phyloP scores from a whole-genome alignment of 2,888 invertebrate species.

The Rhimphoctona megacephalus region DNA sequence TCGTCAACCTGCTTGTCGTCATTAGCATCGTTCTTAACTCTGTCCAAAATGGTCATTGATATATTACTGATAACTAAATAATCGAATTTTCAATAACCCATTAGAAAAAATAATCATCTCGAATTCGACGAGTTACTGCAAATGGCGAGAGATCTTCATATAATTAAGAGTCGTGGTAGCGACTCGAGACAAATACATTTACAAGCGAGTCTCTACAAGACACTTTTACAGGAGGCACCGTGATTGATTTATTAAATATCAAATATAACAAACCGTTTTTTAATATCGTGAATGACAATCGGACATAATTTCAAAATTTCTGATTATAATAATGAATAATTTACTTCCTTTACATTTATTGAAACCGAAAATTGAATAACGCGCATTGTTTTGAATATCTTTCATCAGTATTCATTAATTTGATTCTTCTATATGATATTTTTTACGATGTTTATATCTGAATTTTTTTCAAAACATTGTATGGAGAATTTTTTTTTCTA shows the following conservation, averaged over 20 bases:
- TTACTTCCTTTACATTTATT: no score
- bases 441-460: not conserved
- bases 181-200: no score
- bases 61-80: not conserved
- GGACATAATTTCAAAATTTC: no score
- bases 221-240: no score
- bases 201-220: no score
- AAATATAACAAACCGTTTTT: not conserved
- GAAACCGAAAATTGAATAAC: no score
- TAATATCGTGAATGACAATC: not conserved
- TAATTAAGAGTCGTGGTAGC: no score
- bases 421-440: no score
- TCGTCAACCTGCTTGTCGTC: conserved; percentile 46
- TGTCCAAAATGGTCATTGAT: not conserved
- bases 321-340: no score
- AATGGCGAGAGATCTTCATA: not conserved
- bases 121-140: not conserved
- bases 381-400: no score
- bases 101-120: not conserved
- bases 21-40: conserved; percentile 29
- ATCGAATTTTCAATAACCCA: not conserved
- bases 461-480: not conserved
- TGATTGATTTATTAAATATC: no score
- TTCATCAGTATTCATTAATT: no score
- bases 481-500: not conserved